Conservation (phyloP, 1,140 invertebrate genomes). For the Pomacea maculata region DNA sequence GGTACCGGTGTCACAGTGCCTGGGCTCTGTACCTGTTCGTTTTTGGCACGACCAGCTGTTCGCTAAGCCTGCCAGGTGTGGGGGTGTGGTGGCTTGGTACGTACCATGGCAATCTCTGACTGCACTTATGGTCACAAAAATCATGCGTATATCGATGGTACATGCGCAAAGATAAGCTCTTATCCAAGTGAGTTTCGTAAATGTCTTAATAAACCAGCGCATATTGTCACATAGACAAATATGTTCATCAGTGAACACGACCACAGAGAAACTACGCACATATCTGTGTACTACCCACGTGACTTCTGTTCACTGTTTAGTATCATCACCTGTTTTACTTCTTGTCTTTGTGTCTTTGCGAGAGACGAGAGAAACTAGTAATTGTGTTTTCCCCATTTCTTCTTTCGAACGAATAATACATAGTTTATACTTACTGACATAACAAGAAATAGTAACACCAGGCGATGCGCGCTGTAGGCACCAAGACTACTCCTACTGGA, state of each 20-base stretch:
- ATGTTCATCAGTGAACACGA: too few relatives aligned
- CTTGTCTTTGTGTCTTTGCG: neutral
- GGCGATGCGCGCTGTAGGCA: constrained; percentile 45
- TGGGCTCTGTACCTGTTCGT: constrained; percentile 41
- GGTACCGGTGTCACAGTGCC: constrained; percentile 52
- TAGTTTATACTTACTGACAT: too few relatives aligned
- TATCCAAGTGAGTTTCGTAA: neutral
- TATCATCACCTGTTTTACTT: neutral
- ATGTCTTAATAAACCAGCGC: too few relatives aligned
- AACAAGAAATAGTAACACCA: neutral
- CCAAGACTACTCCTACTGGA: constrained; percentile 63
- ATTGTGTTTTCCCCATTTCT: too few relatives aligned
- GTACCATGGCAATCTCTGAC: constrained; percentile 4
- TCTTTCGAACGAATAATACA: too few relatives aligned
- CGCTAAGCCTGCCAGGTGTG: constrained; percentile 58
- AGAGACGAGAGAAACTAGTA: neutral
- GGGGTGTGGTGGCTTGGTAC: constrained; percentile 59
- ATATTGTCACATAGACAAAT: too few relatives aligned
- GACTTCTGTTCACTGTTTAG: too few relatives aligned
- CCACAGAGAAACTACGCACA: too few relatives aligned
- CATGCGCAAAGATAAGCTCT: too few relatives aligned
- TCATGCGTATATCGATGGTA: too few relatives aligned
- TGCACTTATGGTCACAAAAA: neutral
- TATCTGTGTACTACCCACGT: too few relatives aligned
- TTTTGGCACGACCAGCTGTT: constrained; percentile 64